These are phyloP conservation scores for Colletes gigas DNA, from an alignment of 1,140 invertebrate species.

Conservation along the genomic window DNA sequence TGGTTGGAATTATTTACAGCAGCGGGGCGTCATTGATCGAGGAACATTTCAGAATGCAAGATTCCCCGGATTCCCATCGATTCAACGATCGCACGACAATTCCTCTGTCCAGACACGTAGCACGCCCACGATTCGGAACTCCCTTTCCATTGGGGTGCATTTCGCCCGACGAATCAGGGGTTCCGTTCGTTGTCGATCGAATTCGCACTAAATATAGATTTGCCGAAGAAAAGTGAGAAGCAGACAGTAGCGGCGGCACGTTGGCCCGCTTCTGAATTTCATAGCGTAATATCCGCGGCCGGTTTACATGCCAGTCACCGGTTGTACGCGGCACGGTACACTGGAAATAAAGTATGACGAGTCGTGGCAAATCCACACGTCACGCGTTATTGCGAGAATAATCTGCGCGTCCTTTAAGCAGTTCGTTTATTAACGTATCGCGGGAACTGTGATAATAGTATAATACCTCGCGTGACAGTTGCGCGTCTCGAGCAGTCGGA, in stretches of 20 bases:
- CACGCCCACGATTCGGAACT: background rate
- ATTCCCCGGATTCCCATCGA: slow-evolving; percentile 29
- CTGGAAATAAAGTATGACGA: slow-evolving; percentile 39
- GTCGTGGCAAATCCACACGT: background rate
- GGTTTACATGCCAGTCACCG: slow-evolving; percentile 19
- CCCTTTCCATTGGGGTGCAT: background rate
- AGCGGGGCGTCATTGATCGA: slow-evolving; percentile 22
- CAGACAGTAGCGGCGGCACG: background rate
- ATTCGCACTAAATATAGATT: slow-evolving; percentile 53
- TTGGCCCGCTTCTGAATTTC: slow-evolving; percentile 46
- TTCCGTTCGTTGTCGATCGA: slow-evolving; percentile 25
- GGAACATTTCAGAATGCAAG: slow-evolving; percentile 8
- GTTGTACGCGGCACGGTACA: slow-evolving; percentile 19
- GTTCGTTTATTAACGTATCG: background rate
- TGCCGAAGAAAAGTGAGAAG: slow-evolving; percentile 38
- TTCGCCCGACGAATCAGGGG: background rate
- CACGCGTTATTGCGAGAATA: background rate
- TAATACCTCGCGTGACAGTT: background rate
- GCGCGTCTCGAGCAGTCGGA: background rate
- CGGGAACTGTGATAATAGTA: background rate
- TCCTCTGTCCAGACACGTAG: background rate
- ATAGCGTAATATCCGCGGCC: slow-evolving; percentile 37
- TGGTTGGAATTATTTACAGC: slow-evolving; percentile 3
- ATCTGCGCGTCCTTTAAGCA: slow-evolving; percentile 2
- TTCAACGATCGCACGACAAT: slow-evolving; percentile 16